Evolutionary conservation across 2,113 vertebrate genomes (phyloP), one percentile per base, ranked within the genome.

Genomic region (Hystrix brachyura): DNA sequence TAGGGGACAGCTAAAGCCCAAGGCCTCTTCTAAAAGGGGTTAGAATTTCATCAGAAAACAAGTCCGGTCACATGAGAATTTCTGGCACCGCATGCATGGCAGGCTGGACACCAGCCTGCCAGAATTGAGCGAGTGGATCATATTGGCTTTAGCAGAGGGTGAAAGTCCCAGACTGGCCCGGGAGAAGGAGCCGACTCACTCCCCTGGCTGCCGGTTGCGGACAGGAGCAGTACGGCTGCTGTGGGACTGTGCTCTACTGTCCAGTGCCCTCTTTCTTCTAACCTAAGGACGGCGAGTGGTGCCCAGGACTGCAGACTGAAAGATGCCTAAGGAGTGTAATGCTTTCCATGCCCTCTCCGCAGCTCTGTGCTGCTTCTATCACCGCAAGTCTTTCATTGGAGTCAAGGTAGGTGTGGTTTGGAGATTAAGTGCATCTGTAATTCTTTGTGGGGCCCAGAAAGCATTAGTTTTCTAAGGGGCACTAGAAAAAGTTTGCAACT

Each of bases 291-390:
- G 87, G 96, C 32, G 90, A 55, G 82, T 91, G 94, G 97, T 1
- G 27, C 55, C 57, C 14, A 46, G 80, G 85, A 53, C 90, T 84
- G 64, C 95, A 86, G 90, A 79, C 60, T 27, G 78, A 91, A 98
- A 98, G 97, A 99, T 99, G 99, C 99, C 99, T 0, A 99, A 99
- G 98, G 98, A 99, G 94, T 99, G 99, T 98, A 99, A 97, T 96
- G 91, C 99, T 90, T 98, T 99, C 96, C 99, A 99, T 93, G 98
- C 98, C 91, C 98, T 99, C 97, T 98, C 99, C 0, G 99, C 99
- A 83, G 99, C 99, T 29, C 97, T 99, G 97, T 99, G 99, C 97
- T 99, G 99, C 98, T 99, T 99, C 98, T 99, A 99, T 97, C 99
- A 99, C 98, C 99, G 99, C 97, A 99, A 99, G 95, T 98, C 99